Percentiles rank a stretch among this genome's conserved stretches.
Conservation (phyloP, 2,888 invertebrate species). For the Horisme vitalbata region DNA sequence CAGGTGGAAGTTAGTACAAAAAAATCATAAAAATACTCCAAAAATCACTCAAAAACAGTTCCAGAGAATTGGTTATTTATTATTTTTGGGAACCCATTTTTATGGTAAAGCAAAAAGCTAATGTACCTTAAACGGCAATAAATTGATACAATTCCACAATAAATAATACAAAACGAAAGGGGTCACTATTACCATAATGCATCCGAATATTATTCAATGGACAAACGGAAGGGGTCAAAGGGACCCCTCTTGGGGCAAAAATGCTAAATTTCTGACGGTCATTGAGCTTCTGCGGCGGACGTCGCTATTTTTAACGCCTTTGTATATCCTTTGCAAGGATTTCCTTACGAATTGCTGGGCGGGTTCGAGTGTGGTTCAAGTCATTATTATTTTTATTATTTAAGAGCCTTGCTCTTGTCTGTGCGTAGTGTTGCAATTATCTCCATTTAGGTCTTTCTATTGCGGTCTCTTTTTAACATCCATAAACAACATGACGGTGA, state of each 20-base stretch:
- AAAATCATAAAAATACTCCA: too few relatives aligned
- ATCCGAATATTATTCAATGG: conserved; percentile 61
- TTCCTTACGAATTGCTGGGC: conserved; percentile 66
- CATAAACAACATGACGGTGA: too few relatives aligned
- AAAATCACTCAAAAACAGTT: too few relatives aligned
- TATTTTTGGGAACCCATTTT: conserved; percentile 21
- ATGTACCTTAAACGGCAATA: conserved; percentile 71
- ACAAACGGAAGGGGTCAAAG: conserved; percentile 56
- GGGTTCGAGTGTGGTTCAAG: conserved; percentile 41
- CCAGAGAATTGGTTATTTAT: conserved; percentile 6
- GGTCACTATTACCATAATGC: conserved; percentile 71
- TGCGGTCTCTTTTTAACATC: too few relatives aligned
- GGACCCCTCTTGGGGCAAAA: conserved; percentile 39
- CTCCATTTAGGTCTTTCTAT: too few relatives aligned
- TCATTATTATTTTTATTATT: conserved; percentile 12
- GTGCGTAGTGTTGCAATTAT: too few relatives aligned
- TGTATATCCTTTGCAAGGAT: conserved; percentile 73
- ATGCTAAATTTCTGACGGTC: conserved; percentile 70
- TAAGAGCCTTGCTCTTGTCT: too few relatives aligned
- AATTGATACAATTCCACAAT: conserved; percentile 69
- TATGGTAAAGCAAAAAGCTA: conserved; percentile 54
- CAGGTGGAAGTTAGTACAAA: too few relatives aligned
- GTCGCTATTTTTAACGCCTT: conserved; percentile 69
- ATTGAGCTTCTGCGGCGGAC: conserved; percentile 72
- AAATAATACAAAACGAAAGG: conserved; percentile 69